phyloP scores from a whole-genome alignment of 2,888 invertebrate genomes.

The Clitarchus hookeri region DNA sequence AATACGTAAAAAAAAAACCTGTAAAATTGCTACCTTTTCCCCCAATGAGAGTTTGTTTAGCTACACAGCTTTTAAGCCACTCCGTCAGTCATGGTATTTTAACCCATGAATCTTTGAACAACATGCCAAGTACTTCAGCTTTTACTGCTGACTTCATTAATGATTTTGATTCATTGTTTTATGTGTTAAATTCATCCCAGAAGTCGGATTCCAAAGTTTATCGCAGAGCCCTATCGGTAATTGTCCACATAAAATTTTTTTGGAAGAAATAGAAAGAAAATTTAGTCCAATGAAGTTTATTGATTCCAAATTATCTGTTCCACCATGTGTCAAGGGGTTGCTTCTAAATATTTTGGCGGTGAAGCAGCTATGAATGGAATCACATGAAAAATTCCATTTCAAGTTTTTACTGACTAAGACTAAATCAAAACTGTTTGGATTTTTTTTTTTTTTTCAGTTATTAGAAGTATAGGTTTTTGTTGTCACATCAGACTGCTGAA shows the following conservation, averaged over 20 bases:
- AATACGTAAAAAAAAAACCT: slow-evolving; percentile 20
- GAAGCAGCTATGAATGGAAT: slow-evolving; percentile 24
- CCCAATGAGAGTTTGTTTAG: slow-evolving; percentile 27
- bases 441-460: neutral
- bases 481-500: neutral
- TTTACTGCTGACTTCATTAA: neutral
- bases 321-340: slow-evolving; percentile 22
- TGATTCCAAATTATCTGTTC: too few species aligned
- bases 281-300: slow-evolving; percentile 5
- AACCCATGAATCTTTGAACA: neutral
- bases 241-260: slow-evolving; percentile 20
- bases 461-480: neutral
- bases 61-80: neutral
- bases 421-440: slow-evolving; percentile 23
- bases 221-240: neutral
- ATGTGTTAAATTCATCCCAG: slow-evolving; percentile 24
- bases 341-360: slow-evolving; percentile 20
- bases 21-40: slow-evolving; percentile 28
- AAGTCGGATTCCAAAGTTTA: neutral
- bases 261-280: slow-evolving; percentile 18
- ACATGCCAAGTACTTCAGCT: neutral
- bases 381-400: slow-evolving; percentile 24
- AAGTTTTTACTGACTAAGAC: slow-evolving; percentile 28
- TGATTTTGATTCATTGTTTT: slow-evolving; percentile 24
- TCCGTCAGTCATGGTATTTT: neutral